Percentiles rank a stretch among this genome's conserved stretches.
Conservation (phyloP, 2,113 vertebrate species). For the Hydrochoerus hydrochaeris region DNA sequence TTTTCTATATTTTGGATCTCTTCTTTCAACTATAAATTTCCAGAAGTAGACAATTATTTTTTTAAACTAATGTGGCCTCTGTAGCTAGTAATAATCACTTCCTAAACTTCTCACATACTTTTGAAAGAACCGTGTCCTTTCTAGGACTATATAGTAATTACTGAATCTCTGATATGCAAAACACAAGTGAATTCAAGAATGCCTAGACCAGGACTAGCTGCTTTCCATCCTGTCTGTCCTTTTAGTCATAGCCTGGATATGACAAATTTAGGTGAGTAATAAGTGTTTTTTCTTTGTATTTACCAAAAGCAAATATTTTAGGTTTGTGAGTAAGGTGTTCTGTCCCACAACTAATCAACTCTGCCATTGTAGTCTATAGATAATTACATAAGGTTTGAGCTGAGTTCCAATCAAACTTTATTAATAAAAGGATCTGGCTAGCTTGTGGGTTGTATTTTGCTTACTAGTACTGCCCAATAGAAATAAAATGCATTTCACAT, state of each 20-base stretch:
- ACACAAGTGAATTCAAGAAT: neutral
- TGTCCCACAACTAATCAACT: neutral
- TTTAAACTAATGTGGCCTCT: constrained; percentile 12
- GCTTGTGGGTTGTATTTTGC: neutral
- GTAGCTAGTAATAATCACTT: neutral
- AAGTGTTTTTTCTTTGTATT: neutral
- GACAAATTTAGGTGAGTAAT: neutral
- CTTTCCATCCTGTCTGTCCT: neutral
- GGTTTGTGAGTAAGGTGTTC: neutral
- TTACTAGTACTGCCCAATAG: neutral
- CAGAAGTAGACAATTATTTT: neutral
- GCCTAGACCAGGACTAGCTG: neutral
- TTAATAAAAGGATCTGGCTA: constrained; percentile 4
- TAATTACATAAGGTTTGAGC: neutral
- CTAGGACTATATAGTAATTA: neutral
- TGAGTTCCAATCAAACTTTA: constrained; percentile 35
- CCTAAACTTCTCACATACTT: constrained; percentile 4
- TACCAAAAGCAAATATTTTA: neutral
- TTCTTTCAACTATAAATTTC: constrained; percentile 42
- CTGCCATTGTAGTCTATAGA: neutral
- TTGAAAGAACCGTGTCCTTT: neutral
- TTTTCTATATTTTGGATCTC: neutral
- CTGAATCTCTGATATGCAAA: neutral
- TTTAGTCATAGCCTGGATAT: neutral
- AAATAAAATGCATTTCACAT: constrained; percentile 26